Evolutionary conservation across 2,888 invertebrate genomes (phyloP), one percentile per base, ranked within the genome.

Genomic region (Pandemis cinnamomeana): DNA sequence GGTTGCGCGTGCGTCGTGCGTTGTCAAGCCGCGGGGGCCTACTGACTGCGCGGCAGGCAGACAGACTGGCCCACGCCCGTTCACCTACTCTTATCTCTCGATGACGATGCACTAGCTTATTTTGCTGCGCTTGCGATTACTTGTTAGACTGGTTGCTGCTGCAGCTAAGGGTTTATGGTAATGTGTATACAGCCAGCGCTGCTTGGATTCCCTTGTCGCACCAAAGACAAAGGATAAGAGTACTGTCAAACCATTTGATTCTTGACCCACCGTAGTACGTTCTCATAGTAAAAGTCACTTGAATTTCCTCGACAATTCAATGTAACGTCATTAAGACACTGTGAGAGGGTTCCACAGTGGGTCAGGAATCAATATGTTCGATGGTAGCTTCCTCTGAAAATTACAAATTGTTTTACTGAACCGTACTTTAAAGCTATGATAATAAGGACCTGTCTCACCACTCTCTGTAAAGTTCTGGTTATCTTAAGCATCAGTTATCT

Each of bases 51-150:
- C 69, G 77, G 71, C 77, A 76, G 82, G 72, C 78, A 76, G 82
- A 78, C 83, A 83, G 84, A 83, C 87, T 83, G 86, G 90, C 87
- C 89, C 90, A 91, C 90, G 91, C 91, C 91, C 92, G 92, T 88
- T 90, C 91, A 89, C 90, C 90, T 89, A 89, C 89, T 91, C 88
- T 93, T 93, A 92, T 93, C 92, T 90, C 81, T 81, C 86, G 87
- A 89, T 87, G 89, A 86, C 87, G 85, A 84, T 83, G 83, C 85
- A 83, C 81, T 86, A 81, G 83, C 79, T 84, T 87, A 83, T 83
- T 86, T 86, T 81, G 79, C 82, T 80, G 83, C 82, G 84, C 87
- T 87, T 81, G 86, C 88, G 71, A 36, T 74, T 71, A 73, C 73
- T 76, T 73, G 76, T 76, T 86, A 82, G 84, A 89, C 89, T 86